Base-by-base conservation (phyloP, 2,797 vertebrate genomes). In the Cryptoprocta ferox region DNA sequence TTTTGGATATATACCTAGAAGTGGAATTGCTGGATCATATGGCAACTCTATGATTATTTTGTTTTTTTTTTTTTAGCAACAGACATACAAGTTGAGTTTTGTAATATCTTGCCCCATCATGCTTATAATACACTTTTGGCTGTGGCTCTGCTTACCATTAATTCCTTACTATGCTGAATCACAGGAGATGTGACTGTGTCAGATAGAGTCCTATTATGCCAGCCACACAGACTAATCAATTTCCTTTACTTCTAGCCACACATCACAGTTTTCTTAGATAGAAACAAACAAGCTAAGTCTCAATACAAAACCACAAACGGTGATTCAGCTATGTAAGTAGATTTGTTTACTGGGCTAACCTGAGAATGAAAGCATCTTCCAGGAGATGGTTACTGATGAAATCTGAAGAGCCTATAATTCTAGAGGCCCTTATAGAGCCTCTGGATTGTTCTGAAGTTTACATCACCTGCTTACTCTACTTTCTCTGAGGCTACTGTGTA, bases 181-280 rank as follows among this genome's bases (percentile, higher is more conserved):
- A 91, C 5, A 85, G 68, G 35, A 85, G 66, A 78, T 37, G 21
- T 89, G 39, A 68, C 75, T 45, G 1, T 5, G 50, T 76, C 42
- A 32, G 82, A 82, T 16, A 35, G 59, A 79, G 65, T 76, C 68
- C 32, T n/a, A 45, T 21, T 48, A 48, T 5, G 59, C 30, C 24
- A 50, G 78, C 9, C 59, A 86, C 32, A 93, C 1, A 68, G 68
- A 32, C 39, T 80, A 82, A 91, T 82, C 15, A 75, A 73, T 70
- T 86, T 91, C 35, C 56, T 78, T 92, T 68, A 68, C 61, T 48
- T 79, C 19, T 18, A 48, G n/a, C 30, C 76, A 95, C 35, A 94
- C 4, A 56, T 12, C 37, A 63, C 56, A 88, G 50, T 63, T 84
- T 84, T 79, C 50, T 87, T 63, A 48, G 45, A 48, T 56, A 48